These are phyloP conservation scores for Macropus fuliginosus DNA, from an alignment of 2,797 vertebrate genomes.

Conservation along the genomic window DNA sequence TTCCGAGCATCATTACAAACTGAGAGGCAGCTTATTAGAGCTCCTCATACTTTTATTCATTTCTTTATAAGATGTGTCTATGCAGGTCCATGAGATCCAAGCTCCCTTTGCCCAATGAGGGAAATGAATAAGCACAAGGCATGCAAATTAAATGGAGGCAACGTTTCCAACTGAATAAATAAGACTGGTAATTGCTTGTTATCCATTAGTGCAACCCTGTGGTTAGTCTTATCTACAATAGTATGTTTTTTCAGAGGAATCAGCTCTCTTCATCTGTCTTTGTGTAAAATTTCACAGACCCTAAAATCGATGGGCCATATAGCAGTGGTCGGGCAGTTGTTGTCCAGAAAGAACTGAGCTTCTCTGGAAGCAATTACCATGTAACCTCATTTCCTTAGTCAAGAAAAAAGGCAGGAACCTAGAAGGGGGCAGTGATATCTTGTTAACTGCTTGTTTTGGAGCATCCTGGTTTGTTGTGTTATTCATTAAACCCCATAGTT, in stretches of 20 bases:
- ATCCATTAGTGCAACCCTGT: background rate
- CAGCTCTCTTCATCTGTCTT: background rate
- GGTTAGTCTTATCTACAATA: too few species aligned
- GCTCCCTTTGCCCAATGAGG: background rate
- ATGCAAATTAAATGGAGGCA: background rate
- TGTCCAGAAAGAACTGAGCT: background rate
- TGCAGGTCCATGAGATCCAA: background rate
- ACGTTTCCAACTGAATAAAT: background rate
- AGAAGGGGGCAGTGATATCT: background rate
- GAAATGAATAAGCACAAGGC: background rate
- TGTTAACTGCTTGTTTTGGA: background rate
- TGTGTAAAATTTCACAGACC: background rate
- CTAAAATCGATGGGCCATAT: background rate
- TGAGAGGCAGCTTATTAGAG: background rate
- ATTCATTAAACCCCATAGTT: background rate
- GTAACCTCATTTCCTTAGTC: background rate
- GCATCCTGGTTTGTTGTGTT: background rate
- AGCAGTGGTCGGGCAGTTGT: background rate
- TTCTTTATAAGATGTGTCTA: background rate
- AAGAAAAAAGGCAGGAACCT: background rate
- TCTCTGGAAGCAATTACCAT: background rate
- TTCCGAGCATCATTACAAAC: background rate
- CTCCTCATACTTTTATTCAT: background rate
- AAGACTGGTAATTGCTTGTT: background rate
- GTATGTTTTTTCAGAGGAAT: background rate